These are phyloP conservation scores for Pteronotus mesoamericanus DNA, from an alignment of 2,797 vertebrate genomes.

Conservation along the genomic window DNA sequence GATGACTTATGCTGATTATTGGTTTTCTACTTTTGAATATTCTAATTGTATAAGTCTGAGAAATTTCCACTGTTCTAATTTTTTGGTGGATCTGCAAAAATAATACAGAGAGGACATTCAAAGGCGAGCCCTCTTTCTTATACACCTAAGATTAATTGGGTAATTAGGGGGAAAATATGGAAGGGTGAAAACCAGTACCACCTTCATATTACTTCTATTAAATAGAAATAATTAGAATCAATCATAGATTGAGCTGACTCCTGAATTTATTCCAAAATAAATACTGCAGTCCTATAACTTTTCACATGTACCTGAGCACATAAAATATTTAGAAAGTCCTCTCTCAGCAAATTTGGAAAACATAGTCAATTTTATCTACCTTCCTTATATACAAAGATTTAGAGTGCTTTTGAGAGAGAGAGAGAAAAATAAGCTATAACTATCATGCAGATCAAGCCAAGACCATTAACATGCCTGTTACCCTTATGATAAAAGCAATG, in stretches of 20 bases:
- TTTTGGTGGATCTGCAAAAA: not conserved
- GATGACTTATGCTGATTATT: not conserved
- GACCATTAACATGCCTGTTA: slow-evolving; percentile 49
- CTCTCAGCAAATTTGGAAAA: slow-evolving; percentile 55
- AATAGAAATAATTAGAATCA: not conserved
- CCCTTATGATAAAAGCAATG: slow-evolving; percentile 21
- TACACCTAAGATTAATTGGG: not conserved
- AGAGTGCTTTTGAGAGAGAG: slow-evolving; percentile 41
- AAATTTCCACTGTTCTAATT: not conserved
- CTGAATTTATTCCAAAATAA: slow-evolving; percentile 13
- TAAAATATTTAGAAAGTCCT: slow-evolving; percentile 58
- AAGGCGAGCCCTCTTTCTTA: not conserved
- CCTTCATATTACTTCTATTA: not conserved
- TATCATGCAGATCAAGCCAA: slow-evolving; percentile 57
- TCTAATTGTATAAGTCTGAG: not conserved
- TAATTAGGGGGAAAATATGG: not conserved
- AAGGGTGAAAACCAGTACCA: not conserved
- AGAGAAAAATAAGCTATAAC: slow-evolving; percentile 7
- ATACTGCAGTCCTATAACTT: not conserved
- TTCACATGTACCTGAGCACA: not conserved
- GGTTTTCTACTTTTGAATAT: not conserved
- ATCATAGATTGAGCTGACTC: not conserved
- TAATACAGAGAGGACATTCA: not conserved
- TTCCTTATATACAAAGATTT: slow-evolving; percentile 61
- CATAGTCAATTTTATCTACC: slow-evolving; percentile 51